These are phyloP conservation scores for Morpho helenor DNA, from an alignment of 2,888 invertebrate genomes.

Conservation along the genomic window DNA sequence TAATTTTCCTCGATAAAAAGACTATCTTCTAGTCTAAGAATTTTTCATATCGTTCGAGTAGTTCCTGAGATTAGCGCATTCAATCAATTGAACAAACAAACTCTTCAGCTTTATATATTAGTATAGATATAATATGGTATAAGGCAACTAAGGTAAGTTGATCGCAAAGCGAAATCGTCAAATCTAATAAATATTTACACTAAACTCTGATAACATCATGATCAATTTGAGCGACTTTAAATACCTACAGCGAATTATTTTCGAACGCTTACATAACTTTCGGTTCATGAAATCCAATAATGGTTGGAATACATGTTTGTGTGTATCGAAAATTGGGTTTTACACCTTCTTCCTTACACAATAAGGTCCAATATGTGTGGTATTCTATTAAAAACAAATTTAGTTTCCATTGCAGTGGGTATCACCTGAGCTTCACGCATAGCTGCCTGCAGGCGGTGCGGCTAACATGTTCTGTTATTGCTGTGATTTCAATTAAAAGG, in stretches of 20 bases:
- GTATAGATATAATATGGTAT: too few relatives aligned
- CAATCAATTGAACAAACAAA: too few relatives aligned
- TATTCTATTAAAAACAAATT: constrained; percentile 13
- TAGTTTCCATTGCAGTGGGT: constrained; percentile 13
- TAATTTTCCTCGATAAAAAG: too few relatives aligned
- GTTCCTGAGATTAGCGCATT: too few relatives aligned
- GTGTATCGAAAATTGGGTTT: neutral
- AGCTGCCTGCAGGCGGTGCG: constrained; percentile 12
- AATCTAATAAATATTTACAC: neutral
- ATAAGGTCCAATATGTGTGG: neutral
- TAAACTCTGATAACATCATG: neutral
- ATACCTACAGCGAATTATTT: constrained; percentile 15
- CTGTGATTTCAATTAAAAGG: constrained; percentile 19
- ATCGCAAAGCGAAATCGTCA: too few relatives aligned
- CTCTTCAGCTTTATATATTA: too few relatives aligned
- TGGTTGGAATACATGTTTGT: constrained; percentile 6
- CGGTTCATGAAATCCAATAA: constrained; percentile 14
- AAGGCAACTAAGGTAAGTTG: too few relatives aligned
- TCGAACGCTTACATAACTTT: constrained; percentile 13
- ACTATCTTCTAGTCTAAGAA: too few relatives aligned
- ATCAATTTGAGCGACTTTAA: constrained; percentile 8
- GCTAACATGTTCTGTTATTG: constrained; percentile 14
- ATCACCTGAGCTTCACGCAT: constrained; percentile 15
- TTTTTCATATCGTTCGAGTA: too few relatives aligned
- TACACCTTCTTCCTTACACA: neutral